Base-by-base conservation (phyloP, 2,797 vertebrate genomes). In the Argya squamiceps region DNA sequence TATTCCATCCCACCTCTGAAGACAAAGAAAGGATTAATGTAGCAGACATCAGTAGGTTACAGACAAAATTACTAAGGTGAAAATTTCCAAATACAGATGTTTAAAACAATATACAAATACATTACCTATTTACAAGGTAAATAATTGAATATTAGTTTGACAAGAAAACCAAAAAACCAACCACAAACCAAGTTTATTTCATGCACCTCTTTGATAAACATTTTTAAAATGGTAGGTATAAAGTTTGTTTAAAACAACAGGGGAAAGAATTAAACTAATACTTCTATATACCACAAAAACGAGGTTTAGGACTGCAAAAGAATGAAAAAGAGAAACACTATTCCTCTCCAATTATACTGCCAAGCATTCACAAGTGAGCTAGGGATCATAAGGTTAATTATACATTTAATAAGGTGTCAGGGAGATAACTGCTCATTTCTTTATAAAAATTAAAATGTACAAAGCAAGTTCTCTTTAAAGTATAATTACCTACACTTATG, bases 391-490 rank as follows among this genome's bases (percentile, higher is more conserved):
- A 99, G 98, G 98, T 99, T 99, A 99, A 99, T 99, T 99, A 98
- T 98, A 98, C 98, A 98, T 98, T 98, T 99, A 99, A 99, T 98
- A 98, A 98, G 98, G 98, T 98, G 98, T 98, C 98, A 98, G 98
- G 97, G 98, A 98, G 98, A 99, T 98, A 99, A 98, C 98, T 98
- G 97, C 98, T 98, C 97, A 95, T 98, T 99, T 99, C 98, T 99
- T 99, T 98, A 99, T 98, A 98, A 98, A 98, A 99, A 99, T 99
- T 99, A 99, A 99, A 99, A 99, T 98, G 98, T 98, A 98, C 98
- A 98, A 98, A 98, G 98, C 98, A 98, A 97, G 98, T 98, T 98
- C 98, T 98, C 98, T 98, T 98, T 98, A 98, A 98, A 98, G 98
- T 98, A 98, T 98, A 99, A 99, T 99, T 99, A 99, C 98, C 98